Base-by-base conservation (phyloP, 2,113 vertebrate species). In the Ammodytes dubius region DNA sequence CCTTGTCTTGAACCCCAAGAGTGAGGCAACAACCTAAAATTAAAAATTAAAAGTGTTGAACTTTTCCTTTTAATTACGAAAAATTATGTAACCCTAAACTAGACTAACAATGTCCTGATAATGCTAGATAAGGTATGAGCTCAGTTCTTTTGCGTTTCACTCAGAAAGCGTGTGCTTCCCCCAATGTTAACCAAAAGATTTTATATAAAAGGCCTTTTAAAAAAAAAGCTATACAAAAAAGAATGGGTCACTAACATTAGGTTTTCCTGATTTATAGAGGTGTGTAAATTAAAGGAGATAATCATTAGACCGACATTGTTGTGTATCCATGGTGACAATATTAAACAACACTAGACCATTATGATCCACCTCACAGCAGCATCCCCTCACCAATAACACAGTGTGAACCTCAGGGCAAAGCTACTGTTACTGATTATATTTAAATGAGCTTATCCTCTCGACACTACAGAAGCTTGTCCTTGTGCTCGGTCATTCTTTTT, bases 381-480 rank as follows among this genome's bases (percentile, higher is more conserved):
- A 27, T 39, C 50, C 54, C 27, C 53, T 54, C 72, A 27, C 37
- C 57, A 66, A 7, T 13, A 64, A 58, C 68, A 60, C 70, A n/a
- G 10, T 12, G 70, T 45, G 56, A 53, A 53, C 68, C 64, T 66
- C 68, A 9, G 68, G 65, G 56, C 77, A 61, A 14, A 82, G 66
- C 83, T 86, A 68, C 88, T 85, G 79, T 45, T 74, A 81, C 77
- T 79, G 81, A 90, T 90, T 82, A 82, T 56, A 88, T 88, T 84
- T 70, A 89, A 85, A 89, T 89, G 58, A 75, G 69, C 87, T 82
- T 82, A 88, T 92, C 74, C 87, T 91, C 89, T 52, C 9, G 79
- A 77, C 63, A 45, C 81, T 71, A 67, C 66, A 60, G 46, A 6
- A 67, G 76, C 68, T 74, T 74, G 85, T 89, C 80, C 87, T 91